These are phyloP conservation scores for Congeria kusceri DNA, from an alignment of 2,888 invertebrate genomes.

Conservation along the genomic window DNA sequence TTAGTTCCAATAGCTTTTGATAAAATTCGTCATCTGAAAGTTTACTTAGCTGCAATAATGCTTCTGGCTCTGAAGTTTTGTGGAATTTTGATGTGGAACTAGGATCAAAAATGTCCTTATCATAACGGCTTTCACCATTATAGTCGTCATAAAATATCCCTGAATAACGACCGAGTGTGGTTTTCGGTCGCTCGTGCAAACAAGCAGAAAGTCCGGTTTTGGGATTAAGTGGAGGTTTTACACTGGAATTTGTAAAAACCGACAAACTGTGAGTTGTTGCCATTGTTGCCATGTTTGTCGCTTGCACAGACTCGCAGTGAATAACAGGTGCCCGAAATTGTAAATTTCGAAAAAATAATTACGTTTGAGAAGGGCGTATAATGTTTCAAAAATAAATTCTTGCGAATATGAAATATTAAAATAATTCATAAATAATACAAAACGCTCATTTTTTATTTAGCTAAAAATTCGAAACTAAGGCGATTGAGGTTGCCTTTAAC, in stretches of 20 bases:
- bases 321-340: slow-evolving; percentile 27
- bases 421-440: background rate
- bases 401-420: too few relatives aligned
- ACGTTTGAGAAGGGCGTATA: background rate
- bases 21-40: slow-evolving; percentile 83
- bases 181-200: slow-evolving; percentile 67
- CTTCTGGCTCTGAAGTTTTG: slow-evolving; percentile 28
- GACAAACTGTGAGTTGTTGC: slow-evolving; percentile 83
- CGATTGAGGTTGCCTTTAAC: background rate
- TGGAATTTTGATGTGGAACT: slow-evolving; percentile 43
- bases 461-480: too few relatives aligned
- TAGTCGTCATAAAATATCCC: slow-evolving; percentile 64
- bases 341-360: slow-evolving; percentile 1
- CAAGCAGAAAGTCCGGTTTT: slow-evolving; percentile 76
- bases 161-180: slow-evolving; percentile 55
- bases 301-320: slow-evolving; percentile 59
- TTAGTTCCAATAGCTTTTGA: slow-evolving; percentile 78
- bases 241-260: slow-evolving; percentile 81
- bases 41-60: slow-evolving; percentile 67
- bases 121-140: slow-evolving; percentile 41
- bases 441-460: background rate
- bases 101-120: slow-evolving; percentile 50
- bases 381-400: background rate
- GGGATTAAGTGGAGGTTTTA: slow-evolving; percentile 80
- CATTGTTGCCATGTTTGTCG: slow-evolving; percentile 82